Evolutionary conservation across 2,113 vertebrate genomes (phyloP), one percentile per base, ranked within the genome.

Genomic region (Dasyornis broadbenti): DNA sequence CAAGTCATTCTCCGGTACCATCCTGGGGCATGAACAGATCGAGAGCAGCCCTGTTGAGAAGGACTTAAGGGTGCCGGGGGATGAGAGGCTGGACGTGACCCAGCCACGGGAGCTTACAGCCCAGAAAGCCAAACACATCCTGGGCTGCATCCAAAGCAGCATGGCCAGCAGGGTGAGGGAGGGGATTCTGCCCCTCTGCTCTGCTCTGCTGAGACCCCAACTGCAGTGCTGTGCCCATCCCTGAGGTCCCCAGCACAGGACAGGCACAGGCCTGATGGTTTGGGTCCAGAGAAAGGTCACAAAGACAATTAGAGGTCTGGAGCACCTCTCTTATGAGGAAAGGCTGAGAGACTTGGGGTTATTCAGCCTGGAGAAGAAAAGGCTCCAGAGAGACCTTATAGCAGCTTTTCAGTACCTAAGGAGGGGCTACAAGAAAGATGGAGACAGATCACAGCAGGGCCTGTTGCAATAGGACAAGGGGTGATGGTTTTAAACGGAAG

Each of bases 51-150:
- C 15, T 61, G 31, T 4, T 0, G 0, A 30, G 31, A 60, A 71
- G 24, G 28, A 26, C 27, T 49, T 3, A 1, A 1, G 9, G 2
- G 2, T 49, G 23, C 13, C 40, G 39, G 9, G 6, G 10, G 21
- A 5, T 56, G 11, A 56, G 22, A 66, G 26, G 10, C 15, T 53
- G 50, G 15, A 66, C 12, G 14, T 8, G 12, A 22, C 3, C 26
- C 7, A 5, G 13, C 11, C 7, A 26, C 8, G n/a, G 1, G 6
- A 2, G 1, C 26, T 9, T 3, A 2, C 18, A 47, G 16, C 8
- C 6, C 39, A 53, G 39, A 37, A 6, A 59, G 11, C 10, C 44
- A 70, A 1, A 2, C 0, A 0, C 5, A 1, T 14, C 50, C 37
- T 61, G 49, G 54, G n/a, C 50, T 64, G 49, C n/a, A 30, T 26